Evolutionary conservation across 2,888 invertebrate species (phyloP), one percentile per base, ranked within the genome.

Genomic region (Orthosia incerta): DNA sequence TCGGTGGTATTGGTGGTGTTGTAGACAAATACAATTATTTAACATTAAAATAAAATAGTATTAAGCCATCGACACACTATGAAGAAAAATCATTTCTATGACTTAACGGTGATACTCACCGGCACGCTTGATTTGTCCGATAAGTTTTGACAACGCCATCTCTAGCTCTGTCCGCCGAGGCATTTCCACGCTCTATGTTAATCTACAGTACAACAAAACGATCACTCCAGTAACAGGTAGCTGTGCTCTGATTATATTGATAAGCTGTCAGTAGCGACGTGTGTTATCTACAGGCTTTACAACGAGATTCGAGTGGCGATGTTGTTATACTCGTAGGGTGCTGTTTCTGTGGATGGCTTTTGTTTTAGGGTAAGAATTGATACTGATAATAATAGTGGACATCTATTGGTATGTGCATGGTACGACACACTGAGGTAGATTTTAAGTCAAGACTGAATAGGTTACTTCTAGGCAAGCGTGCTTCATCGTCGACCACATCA

Each of bases 171-270:
- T 23, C 53, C 12, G 20, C 53, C 53, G 12, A 20, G 20, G 11
- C 53, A 4, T 13, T 18, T 31, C 39, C 31, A 13, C n/a, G 39
- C 13, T 59, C 60, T 60, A 20, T 45, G 60, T 9, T 9, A 60
- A 20, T 0, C n/a, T 15, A 60, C 55, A 1, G 20, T 56, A 55
- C 20, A 55, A 61, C 46, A 39, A 65, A 69, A 76, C 50, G 59
- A 79, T 60, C 55, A 51, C 63, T 60, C 53, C 66, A 76, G 51
- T 72, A 59, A 51, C 81, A 83, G 63, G 71, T 83, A 69, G 74
- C 48, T 13, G 55, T 48, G 18, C 16, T 13, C 23, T 61, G 66
- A 80, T 83, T 75, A 75, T 56, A 75, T 80, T 70, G 80, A 82
- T 84, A 72, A 80, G 26, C 71, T 70, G 82, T 82, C 84, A 75